Evolutionary conservation across 2,797 vertebrate species (phyloP).

Genomic region (Florisuga fusca): DNA sequence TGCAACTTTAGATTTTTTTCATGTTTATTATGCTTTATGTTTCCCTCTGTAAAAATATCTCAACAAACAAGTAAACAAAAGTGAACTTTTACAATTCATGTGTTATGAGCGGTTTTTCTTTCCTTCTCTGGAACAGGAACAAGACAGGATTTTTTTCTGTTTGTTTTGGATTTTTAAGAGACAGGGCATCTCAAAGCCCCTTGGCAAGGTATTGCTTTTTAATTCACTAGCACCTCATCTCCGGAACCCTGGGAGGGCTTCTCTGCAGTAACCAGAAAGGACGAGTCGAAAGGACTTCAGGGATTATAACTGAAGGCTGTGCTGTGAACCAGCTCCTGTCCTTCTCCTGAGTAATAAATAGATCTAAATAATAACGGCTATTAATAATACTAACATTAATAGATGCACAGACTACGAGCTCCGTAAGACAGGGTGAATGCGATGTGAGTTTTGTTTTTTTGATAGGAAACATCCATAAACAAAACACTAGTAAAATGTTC

Average conservation of each 20-base stretch:
- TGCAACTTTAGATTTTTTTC: constrained; percentile 49
- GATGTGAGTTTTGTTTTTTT: background rate
- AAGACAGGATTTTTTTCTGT: background rate
- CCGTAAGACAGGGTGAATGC: background rate
- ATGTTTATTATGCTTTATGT: constrained; percentile 38
- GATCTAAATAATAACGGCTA: background rate
- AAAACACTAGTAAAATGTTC: background rate
- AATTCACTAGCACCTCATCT: constrained; percentile 4
- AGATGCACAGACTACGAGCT: background rate
- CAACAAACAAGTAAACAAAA: constrained; percentile 11
- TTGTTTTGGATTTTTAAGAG: background rate
- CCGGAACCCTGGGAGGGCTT: background rate
- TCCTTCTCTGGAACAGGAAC: background rate
- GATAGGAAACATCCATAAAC: background rate
- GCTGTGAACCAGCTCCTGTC: background rate
- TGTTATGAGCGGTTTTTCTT: background rate
- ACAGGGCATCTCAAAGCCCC: background rate
- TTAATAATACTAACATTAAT: background rate
- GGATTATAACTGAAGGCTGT: background rate
- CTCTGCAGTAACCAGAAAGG: background rate
- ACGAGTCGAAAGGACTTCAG: background rate
- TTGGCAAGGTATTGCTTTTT: constrained; percentile 32
- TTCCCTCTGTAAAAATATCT: background rate
- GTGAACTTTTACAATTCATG: background rate
- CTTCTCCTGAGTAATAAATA: background rate